Base-by-base conservation (phyloP, 2,888 invertebrate species). In the Stenurella melanura region DNA sequence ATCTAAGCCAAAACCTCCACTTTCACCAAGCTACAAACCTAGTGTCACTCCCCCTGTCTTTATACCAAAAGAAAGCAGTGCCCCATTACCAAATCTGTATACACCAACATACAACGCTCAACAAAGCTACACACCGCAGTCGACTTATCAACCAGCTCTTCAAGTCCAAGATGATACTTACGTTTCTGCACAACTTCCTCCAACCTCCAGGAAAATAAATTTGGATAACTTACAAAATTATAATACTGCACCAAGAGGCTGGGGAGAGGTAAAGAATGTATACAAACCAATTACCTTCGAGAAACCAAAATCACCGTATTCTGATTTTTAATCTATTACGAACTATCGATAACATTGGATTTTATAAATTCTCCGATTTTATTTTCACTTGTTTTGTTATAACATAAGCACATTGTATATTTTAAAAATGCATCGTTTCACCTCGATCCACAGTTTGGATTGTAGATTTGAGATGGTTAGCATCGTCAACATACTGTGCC, bases 201-300 rank as follows among this genome's bases (percentile, higher is more conserved):
- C 84, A 67, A 76, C 84, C 12, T 68, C 85, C 5, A 84, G 85
- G 68, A 86, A 85, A 75, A 75, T 88, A 58, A 86, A 87, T 76
- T 86, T 83, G 71, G 84, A 82, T 74, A 83, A 81, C 60, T 75
- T 88, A 17, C 84, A 90, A 85, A 96, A 95, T 85, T 96, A 96
- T 89, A 96, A 96, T 84, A 95, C 95, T 0, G 95, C 96, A 42
- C 94, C 96, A 5, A 92, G 96, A 42, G 96, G 96, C 0, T 96
- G 96, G 96, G 93, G 93, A 7, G 92, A 94, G 83, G 91, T 92
- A 83, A 91, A 92, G 82, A 92, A 93, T 66, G 93, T 93, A 81
- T 96, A 96, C 90, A 91, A 93, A 76, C 95, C 96, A 0, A 92
- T 96, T 58, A 93, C 93, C 79, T 95, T 95, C 90, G 93, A 93